A percentile compares a stretch with the other conserved stretches of the same genome.
Evolutionary conservation across 2,797 vertebrate species (phyloP).

Genomic region (Coluber constrictor): DNA sequence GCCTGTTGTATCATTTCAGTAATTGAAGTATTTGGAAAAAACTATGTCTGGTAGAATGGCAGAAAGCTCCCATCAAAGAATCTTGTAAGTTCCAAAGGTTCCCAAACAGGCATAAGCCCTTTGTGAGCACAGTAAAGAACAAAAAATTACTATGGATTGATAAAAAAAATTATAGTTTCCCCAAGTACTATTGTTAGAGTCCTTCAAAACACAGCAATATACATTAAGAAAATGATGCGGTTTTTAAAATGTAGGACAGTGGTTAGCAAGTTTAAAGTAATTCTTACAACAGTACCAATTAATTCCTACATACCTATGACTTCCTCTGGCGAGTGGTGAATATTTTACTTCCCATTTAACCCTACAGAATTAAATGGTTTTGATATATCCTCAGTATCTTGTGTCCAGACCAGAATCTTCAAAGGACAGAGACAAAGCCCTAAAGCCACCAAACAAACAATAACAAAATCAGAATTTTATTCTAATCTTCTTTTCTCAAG

Average conservation of each 20-base stretch:
- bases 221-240: neutral
- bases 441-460: neutral
- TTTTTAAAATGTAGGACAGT: neutral
- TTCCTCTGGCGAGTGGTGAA: neutral
- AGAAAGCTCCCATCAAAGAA: neutral
- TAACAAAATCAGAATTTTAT: neutral
- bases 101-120: neutral
- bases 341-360: neutral
- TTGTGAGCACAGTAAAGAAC: neutral
- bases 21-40: neutral
- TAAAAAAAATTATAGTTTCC: neutral
- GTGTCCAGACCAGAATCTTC: neutral
- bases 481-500: neutral
- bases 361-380: neutral
- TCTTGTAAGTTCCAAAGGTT: neutral
- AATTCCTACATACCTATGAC: neutral
- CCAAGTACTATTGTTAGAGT: neutral
- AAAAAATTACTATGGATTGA: neutral
- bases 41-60: neutral
- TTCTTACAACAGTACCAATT: neutral
- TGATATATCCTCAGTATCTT: neutral
- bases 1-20: neutral
- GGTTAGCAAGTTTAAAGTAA: neutral
- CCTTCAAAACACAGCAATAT: neutral
- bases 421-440: neutral